These are phyloP conservation scores for Tiliacea aurago DNA, from an alignment of 2,888 invertebrate genomes.

Conservation along the genomic window DNA sequence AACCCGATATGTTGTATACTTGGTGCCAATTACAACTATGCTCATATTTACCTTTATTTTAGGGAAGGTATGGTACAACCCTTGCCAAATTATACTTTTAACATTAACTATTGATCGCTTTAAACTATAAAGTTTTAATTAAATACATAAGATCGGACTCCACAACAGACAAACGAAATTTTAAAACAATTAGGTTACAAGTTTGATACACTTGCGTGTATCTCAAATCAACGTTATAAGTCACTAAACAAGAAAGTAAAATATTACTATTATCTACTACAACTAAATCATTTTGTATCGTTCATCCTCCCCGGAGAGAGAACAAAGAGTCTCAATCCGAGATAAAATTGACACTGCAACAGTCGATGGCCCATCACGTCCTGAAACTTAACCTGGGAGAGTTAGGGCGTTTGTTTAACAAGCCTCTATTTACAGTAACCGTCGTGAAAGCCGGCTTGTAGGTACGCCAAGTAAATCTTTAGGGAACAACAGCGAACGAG, in stretches of 20 bases:
- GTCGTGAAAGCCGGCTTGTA: conserved; percentile 47
- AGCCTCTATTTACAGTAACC: conserved; percentile 66
- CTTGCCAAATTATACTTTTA: conserved; percentile 2
- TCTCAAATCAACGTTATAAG: background rate
- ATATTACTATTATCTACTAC: background rate
- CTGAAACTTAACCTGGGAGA: conserved; percentile 57
- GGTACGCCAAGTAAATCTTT: conserved; percentile 68
- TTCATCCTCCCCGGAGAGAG: conserved; percentile 17
- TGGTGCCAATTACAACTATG: background rate
- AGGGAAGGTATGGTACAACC: background rate
- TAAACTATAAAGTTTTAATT: background rate
- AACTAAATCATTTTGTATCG: conserved; percentile 20
- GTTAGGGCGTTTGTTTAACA: conserved; percentile 68
- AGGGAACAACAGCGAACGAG: conserved; percentile 64
- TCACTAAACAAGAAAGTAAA: conserved; percentile 11
- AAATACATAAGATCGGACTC: background rate
- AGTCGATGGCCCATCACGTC: conserved; percentile 63
- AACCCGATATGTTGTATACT: conserved; percentile 5
- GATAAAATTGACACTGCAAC: conserved; percentile 54
- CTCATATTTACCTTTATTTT: background rate
- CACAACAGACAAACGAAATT: background rate
- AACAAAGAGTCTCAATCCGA: conserved; percentile 17
- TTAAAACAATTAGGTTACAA: background rate
- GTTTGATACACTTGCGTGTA: background rate
- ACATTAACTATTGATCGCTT: background rate